Base-by-base conservation (phyloP, 2,797 vertebrate genomes). In the Tolypeutes matacus region DNA sequence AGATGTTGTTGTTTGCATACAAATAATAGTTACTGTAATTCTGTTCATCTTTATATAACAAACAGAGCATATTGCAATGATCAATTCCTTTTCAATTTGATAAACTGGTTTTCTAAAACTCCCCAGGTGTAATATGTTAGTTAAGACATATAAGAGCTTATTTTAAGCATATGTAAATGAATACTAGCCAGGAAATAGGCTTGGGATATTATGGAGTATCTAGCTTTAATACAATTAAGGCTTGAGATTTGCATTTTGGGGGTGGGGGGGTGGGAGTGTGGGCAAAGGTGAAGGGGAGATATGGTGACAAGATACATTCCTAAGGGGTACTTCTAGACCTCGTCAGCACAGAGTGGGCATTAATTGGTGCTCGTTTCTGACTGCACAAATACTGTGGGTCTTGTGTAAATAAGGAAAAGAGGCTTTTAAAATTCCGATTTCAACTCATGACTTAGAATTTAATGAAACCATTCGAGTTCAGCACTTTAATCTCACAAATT, bases 401-500 rank as follows among this genome's bases (percentile, higher is more conserved):
- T 92, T 60, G 58, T 93, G 86, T 96, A 96, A 97, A 96, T 91
- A 97, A 95, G 67, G 91, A 96, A 96, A 89, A 77, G 88, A 95
- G 86, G 90, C 96, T 96, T 96, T 97, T 96, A 96, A 95, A 96
- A 78, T 97, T 96, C 94, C 70, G 87, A 96, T 95, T 97, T 98
- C 96, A 97, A 97, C 98, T 98, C 96, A 95, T 98, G 97, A 95
- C 97, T 98, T 97, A 94, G 77, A 98, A 98, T 97, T 98, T 98
- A 98, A 98, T 98, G 97, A 98, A 98, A 98, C 96, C 62, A 67
- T 98, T 98, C 98, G 97, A 98, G 98, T 97, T 97, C 97, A 98
- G 96, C 98, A 97, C 98, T 98, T 98, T 98, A 98, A 98, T 98
- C 98, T 98, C 98, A 96, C 97, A 98, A 98, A 98, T 98, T 98